Base-by-base conservation (phyloP, 2,113 vertebrate genomes). In the Oncorhynchus kisutch region DNA sequence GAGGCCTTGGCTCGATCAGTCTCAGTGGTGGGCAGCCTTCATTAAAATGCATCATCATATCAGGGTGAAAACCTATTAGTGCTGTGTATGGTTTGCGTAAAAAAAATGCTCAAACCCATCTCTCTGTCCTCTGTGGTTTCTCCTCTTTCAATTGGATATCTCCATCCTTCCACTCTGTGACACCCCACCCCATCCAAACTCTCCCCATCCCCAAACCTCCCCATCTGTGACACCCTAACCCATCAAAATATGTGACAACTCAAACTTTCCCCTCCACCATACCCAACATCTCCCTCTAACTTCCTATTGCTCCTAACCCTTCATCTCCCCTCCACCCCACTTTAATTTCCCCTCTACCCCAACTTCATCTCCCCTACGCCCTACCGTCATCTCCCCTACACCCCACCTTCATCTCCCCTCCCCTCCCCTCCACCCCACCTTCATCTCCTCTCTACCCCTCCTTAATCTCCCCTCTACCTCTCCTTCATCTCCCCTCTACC, bases 61-160 rank as follows among this genome's bases (percentile, higher is more conserved):
- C 3, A 68, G 13, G 16, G 25, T 70, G n/a, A 6, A 8, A 45
- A n/a, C 3, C 16, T n/a, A 1, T 71, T 73, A 24, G 27, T 74
- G 78, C 76, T 77, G 74, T 1, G 8, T 70, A 67, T 73, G 59
- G 16, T 78, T 83, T 68, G 20, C 22, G 16, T 25, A n/a, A n/a
- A 71, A 45, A 57, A 67, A 78, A 70, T 9, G 25, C 29, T 66
- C 4, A 67, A 54, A 54, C 74, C 7, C 13, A 31, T 20, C 1
- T 0, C 13, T 11, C 71, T 27, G 60, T 24, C 59, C 1, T 25
- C 12, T 1, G 6, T 16, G 49, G 12, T 14, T 54, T 18, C 51
- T 14, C 49, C 49, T 54, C 13, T 16, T 54, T 54, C 16, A 4
- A 54, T 54, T 4, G 16, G 16, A 4, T 54, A 16, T 54, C 51